Evolutionary conservation across 2,113 vertebrate genomes (phyloP).

Genomic region (Marcusenius ussheri): DNA sequence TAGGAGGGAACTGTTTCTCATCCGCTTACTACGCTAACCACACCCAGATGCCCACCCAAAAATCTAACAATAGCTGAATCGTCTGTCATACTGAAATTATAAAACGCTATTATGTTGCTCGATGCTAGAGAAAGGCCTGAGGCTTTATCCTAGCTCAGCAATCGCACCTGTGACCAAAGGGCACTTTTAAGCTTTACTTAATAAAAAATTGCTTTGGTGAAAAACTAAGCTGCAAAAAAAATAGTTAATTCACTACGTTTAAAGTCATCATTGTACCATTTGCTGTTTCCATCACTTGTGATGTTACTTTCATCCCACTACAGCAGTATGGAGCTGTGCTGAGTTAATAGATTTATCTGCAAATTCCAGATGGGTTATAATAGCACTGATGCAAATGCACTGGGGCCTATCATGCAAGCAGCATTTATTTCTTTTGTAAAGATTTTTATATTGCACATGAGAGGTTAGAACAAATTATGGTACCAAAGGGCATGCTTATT

Average conservation of each 20-base stretch:
- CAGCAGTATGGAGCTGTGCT: background rate
- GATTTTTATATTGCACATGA: background rate
- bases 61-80: background rate
- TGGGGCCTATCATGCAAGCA: background rate
- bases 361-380: background rate
- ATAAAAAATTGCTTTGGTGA: background rate
- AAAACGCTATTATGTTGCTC: background rate
- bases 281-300: background rate
- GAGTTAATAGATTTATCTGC: background rate
- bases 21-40: background rate
- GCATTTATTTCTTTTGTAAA: background rate
- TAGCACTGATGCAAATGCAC: background rate
- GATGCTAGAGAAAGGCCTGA: background rate
- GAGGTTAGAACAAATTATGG: background rate
- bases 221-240: background rate
- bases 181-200: background rate
- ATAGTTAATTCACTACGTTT: background rate
- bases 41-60: background rate
- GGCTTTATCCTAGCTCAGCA: background rate
- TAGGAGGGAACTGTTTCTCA: conserved; percentile 8
- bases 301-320: background rate
- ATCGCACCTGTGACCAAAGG: background rate
- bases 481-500: background rate
- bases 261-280: background rate
- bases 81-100: background rate